phyloP scores from a whole-genome alignment of 2,797 vertebrate species.

The Pangasius macronema region DNA sequence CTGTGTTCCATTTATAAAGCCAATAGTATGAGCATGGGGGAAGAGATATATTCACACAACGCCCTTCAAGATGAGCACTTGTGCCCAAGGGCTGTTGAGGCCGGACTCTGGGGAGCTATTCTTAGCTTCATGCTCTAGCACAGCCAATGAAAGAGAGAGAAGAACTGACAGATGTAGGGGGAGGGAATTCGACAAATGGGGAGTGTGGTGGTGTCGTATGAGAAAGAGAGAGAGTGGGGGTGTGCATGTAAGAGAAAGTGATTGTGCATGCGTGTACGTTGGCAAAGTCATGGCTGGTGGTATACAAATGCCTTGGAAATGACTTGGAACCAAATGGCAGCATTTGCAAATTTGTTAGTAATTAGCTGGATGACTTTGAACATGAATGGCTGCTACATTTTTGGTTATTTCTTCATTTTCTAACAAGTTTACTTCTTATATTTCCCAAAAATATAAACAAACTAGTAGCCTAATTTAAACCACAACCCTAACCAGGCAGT shows the following conservation, averaged over 20 bases:
- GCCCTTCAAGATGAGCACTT: conserved; percentile 71
- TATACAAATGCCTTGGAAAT: neutral
- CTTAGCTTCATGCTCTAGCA: conserved; percentile 69
- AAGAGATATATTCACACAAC: conserved; percentile 61
- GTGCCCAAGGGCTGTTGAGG: conserved; percentile 59
- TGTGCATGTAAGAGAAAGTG: conserved; percentile 36
- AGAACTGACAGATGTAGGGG: conserved; percentile 65
- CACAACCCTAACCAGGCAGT: neutral
- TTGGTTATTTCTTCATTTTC: neutral
- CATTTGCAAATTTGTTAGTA: neutral
- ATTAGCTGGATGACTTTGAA: conserved; percentile 6
- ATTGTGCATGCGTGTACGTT: neutral
- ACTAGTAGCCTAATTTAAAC: neutral
- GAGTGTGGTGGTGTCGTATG: conserved; percentile 18
- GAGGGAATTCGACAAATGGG: conserved; percentile 48
- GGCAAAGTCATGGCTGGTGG: conserved; percentile 36
- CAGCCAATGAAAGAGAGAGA: conserved; percentile 60
- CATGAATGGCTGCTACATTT: neutral
- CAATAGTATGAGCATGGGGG: conserved; percentile 55
- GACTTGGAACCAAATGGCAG: neutral
- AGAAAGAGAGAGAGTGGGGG: conserved; percentile 39
- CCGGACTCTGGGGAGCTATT: conserved; percentile 71
- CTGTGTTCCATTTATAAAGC: conserved; percentile 68
- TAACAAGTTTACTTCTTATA: neutral
- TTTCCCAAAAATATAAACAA: neutral